Conservation (phyloP, 2,888 invertebrate genomes). For the Uloborus plumipes region DNA sequence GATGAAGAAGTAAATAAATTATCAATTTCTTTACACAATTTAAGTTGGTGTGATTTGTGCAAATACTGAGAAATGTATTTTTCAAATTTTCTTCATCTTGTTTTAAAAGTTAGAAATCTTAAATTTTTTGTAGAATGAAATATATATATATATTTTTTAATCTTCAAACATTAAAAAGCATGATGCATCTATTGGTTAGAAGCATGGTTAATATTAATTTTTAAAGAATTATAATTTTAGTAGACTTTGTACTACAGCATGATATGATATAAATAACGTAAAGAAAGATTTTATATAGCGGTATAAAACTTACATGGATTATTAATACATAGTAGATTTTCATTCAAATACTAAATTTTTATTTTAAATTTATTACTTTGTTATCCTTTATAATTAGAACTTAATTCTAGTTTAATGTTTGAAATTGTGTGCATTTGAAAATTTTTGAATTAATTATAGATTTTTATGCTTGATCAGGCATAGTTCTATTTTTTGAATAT, state of each 20-base stretch:
- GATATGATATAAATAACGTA: not conserved
- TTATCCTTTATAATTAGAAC: too few species aligned
- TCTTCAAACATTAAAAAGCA: slow-evolving; percentile 16
- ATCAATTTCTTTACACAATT: slow-evolving; percentile 50
- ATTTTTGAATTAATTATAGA: too few species aligned
- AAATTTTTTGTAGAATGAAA: too few species aligned
- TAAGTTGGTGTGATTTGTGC: slow-evolving; percentile 56
- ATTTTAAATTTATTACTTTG: not conserved
- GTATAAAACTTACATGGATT: not conserved
- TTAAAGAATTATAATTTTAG: not conserved
- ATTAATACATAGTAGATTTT: not conserved
- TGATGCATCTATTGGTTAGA: slow-evolving; percentile 24
- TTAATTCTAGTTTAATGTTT: too few species aligned
- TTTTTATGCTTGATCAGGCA: too few species aligned
- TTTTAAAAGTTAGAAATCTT: too few species aligned
- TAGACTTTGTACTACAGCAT: not conserved
- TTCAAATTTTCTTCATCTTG: slow-evolving; percentile 1
- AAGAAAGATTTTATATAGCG: too few species aligned
- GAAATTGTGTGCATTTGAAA: too few species aligned
- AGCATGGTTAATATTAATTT: slow-evolving; percentile 24
- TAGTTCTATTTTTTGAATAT: too few species aligned
- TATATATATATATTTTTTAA: not conserved
- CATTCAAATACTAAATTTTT: not conserved
- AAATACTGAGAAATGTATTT: slow-evolving; percentile 19
- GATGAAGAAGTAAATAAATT: slow-evolving; percentile 71